Evolutionary conservation across 1,140 invertebrate species (phyloP), one percentile per base, ranked within the genome.

Genomic region (Heliconius nattereri): DNA sequence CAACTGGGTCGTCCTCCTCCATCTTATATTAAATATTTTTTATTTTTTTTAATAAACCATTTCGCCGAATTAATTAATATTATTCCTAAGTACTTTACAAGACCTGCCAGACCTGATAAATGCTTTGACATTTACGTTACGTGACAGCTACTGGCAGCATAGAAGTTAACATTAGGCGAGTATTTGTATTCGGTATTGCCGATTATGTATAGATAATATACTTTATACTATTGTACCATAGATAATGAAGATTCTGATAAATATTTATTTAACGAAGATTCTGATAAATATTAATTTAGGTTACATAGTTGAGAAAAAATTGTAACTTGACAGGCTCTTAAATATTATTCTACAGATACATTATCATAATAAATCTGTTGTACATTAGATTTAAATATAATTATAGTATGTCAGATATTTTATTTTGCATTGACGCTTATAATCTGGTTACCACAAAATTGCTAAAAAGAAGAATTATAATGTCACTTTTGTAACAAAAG

Each of bases 1-100:
- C 88, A 54, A 93, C 87, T 23, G 92, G 92, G 85, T 94, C 92
- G 45, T 94, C 92, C 75, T 93, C 91, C 45, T 92, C 91, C 91
- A 93, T 94, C 60, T 71, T 88, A 49, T 52, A 45, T 16, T 23
- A 37, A 70, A 75, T 78, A 29, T 66, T 66, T 60, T 66, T 29
- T 3, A 13, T 29, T 29, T 13, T 16, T 66, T 66, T 66, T 66
- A 66, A 66, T 66, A 66, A 66, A 66, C 60, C 60, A 66, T 66
- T 66, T 9, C 60, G 60, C 13, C 16, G 9, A 66, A 66, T 16
- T 66, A 66, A 66, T 23, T 29, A 29, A 26, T 26, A 13, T 13
- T 29, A 66, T 66, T 29, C 26, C 23, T 26, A 66, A 16, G 60
- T n/a, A 66, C 60, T 66, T 66, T 11, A 29, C 11, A 26, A 66